phyloP scores from a whole-genome alignment of 2,113 vertebrate species.

The Ctenomys sociabilis region DNA sequence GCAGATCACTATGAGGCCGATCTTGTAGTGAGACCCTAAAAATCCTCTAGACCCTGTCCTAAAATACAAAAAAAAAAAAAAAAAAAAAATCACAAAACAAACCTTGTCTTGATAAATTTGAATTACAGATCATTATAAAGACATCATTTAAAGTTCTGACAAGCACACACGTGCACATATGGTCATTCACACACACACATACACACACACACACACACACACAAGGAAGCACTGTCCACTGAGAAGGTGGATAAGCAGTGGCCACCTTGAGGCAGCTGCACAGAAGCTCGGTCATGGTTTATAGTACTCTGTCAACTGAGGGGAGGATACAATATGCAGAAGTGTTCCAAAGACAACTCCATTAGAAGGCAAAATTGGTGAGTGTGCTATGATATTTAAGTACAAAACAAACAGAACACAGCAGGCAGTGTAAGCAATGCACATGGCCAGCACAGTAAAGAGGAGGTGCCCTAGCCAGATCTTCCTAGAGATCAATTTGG shows the following conservation, averaged over 20 bases:
- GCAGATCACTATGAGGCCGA: too few relatives aligned
- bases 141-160: not conserved
- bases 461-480: fast-evolving
- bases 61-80: too few relatives aligned
- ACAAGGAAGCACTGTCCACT: too few relatives aligned
- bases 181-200: not conserved
- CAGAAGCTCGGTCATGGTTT: not conserved
- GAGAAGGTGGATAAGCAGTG: not conserved
- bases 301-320: not conserved
- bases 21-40: too few relatives aligned
- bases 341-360: not conserved
- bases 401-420: not conserved
- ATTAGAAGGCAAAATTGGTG: not conserved
- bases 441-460: fast-evolving
- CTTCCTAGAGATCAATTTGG: fast-evolving
- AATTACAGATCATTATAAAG: not conserved
- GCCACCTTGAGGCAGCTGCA: fast-evolving
- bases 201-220: not conserved
- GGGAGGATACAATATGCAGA: too few relatives aligned
- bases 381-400: not conserved
- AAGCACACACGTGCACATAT: not conserved
- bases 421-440: too few relatives aligned
- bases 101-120: not conserved
- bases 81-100: not conserved
- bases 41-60: too few relatives aligned